Evolutionary conservation across 2,888 invertebrate genomes (phyloP), one percentile per base, ranked within the genome.

Genomic region (Drepanosiphum platanoidis): DNA sequence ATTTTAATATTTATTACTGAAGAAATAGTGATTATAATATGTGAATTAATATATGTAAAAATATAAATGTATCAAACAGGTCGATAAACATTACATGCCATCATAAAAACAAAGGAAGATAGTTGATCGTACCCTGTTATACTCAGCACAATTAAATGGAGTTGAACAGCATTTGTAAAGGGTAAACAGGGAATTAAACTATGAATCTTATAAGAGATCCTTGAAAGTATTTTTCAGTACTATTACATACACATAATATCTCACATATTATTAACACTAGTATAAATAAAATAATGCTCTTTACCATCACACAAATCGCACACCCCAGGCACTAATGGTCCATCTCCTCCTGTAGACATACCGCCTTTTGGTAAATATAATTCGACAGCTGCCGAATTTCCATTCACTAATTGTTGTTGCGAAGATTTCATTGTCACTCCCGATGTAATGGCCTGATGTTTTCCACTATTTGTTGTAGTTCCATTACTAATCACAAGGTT

Each of bases 301-400:
- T 66, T 1, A 84, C 83, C 75, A 36, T 75, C 75, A 75, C 83
- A 84, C 27, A 75, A 52, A 75, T 84, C 83, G 13, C 83, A 84
- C 0, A n/a, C 30, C 42, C 83, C 83, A 5, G 83, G 64, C 39
- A 71, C 39, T 58, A 81, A 81, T 61, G 36, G 81, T 0, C 58
- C 71, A 30, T 81, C 81, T 13, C 58, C 61, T 18, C 27, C 15
- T 61, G n/a, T 13, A 64, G 81, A 70, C 46, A 8, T 34, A 18
- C 46, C 27, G 34, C 74, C 75, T 30, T 84, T 84, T 30, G 74
- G 42, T 1, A 72, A 70, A 68, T 52, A 84, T 22, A 75, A 13
- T 34, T 84, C 83, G n/a, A 84, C 8, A 22, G 83, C 46, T 13
- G 22, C 39, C 5, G 83, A 74, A 36, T 75, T 84, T 9, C 83